Evolutionary conservation across 2,888 invertebrate genomes (phyloP).

Genomic region (Branchellion lobata): DNA sequence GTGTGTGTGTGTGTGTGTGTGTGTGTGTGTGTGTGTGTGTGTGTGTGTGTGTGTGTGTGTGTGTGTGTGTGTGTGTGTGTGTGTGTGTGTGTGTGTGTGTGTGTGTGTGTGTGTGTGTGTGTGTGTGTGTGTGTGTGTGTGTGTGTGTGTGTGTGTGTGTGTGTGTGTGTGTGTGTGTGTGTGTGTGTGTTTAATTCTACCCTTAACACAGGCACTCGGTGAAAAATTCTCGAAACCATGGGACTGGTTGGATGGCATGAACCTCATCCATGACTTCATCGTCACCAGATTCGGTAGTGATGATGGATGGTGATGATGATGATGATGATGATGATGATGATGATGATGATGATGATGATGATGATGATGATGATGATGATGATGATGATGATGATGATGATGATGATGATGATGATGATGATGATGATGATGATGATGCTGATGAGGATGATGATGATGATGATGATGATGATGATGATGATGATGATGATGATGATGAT

Average conservation of each 20-base stretch:
- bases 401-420: constrained; percentile 36
- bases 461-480: constrained; percentile 29
- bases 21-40: too few species aligned
- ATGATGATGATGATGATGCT: constrained; percentile 26
- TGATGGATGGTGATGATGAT: background rate
- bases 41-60: too few species aligned
- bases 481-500: constrained; percentile 38
- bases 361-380: constrained; percentile 13
- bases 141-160: too few species aligned
- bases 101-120: too few species aligned
- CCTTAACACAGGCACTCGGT: background rate
- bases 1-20: too few species aligned
- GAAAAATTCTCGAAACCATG: constrained; percentile 8
- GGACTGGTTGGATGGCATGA: constrained; percentile 11
- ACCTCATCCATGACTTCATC: constrained; percentile 3
- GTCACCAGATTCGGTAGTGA: background rate
- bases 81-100: too few species aligned
- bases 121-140: too few species aligned
- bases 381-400: constrained; percentile 35
- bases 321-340: constrained; percentile 37
- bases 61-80: too few species aligned
- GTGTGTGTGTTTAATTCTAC: too few species aligned
- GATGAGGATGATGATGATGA: background rate
- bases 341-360: constrained; percentile 33
- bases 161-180: too few species aligned